Conservation (phyloP, 2,797 vertebrate species). For the Steatocranus sp. region DNA sequence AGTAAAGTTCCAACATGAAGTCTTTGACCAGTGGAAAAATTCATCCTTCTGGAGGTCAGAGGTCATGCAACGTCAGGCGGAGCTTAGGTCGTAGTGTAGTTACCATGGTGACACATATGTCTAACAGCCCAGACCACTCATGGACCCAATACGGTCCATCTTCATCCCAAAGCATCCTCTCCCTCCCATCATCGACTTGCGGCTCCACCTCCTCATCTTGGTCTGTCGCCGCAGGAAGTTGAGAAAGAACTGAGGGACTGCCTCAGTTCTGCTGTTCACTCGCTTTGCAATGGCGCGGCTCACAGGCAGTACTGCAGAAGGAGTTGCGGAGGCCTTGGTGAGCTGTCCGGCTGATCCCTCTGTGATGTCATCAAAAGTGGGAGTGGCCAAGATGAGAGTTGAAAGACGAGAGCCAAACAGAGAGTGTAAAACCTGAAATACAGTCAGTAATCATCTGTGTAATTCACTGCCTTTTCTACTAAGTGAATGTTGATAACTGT, state of each 20-base stretch:
- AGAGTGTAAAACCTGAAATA: conserved; percentile 51
- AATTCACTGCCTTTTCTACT: not conserved
- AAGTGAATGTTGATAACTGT: not conserved
- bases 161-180: conserved; percentile 79
- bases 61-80: conserved; percentile 1
- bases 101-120: not conserved
- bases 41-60: conserved; percentile 18
- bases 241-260: conserved; percentile 34
- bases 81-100: not conserved
- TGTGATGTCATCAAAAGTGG: conserved; percentile 37
- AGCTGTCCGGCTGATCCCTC: conserved; percentile 51
- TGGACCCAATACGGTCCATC: conserved; percentile 76
- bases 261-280: not conserved
- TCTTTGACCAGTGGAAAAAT: not conserved
- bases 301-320: not conserved
- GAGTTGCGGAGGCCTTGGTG: not conserved
- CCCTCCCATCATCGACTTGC: conserved; percentile 58
- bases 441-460: not conserved
- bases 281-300: not conserved
- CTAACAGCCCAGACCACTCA: conserved; percentile 77
- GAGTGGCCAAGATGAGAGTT: conserved; percentile 52
- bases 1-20: conserved; percentile 26
- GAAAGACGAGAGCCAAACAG: conserved; percentile 66
- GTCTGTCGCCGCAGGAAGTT: conserved; percentile 56
- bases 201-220: conserved; percentile 57